Conservation (phyloP, 2,113 vertebrate genomes). For the Limnothrissa miodon region DNA sequence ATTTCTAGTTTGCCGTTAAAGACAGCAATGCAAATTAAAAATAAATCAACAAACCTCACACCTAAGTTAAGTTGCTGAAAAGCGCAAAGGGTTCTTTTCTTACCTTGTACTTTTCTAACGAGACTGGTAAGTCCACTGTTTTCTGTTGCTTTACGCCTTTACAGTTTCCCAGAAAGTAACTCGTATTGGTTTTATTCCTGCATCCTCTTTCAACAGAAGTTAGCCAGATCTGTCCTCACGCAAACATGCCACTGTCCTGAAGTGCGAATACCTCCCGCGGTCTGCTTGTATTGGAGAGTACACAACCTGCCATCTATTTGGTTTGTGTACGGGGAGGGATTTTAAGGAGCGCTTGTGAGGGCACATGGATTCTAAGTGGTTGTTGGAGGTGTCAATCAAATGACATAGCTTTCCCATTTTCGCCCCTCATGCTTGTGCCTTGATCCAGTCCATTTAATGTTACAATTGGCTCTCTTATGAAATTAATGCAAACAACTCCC, state of each 20-base stretch:
- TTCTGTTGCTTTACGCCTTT: not conserved
- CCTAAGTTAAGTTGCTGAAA: not conserved
- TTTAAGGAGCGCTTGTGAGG: constrained; percentile 85
- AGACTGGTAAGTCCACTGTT: constrained; percentile 10
- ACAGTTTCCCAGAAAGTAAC: not conserved
- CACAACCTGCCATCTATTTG: constrained; percentile 81
- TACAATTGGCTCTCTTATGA: constrained; percentile 10
- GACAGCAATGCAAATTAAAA: not conserved
- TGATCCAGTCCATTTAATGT: not conserved
- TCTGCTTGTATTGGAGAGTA: constrained; percentile 48
- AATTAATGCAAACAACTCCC: not conserved
- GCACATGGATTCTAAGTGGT: constrained; percentile 75
- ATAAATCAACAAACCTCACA: not conserved
- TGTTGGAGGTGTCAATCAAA: constrained; percentile 83
- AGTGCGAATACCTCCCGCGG: constrained; percentile 33
- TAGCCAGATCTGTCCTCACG: constrained; percentile 21
- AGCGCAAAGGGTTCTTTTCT: not conserved
- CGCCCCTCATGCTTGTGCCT: not conserved
- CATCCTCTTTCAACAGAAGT: not conserved
- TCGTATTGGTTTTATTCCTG: constrained; percentile 3
- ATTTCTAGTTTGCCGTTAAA: not conserved
- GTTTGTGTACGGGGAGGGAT: constrained; percentile 71
- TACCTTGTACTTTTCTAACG: constrained; percentile 8
- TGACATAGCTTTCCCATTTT: constrained; percentile 7
- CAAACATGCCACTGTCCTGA: constrained; percentile 9